Base-by-base conservation (phyloP, 2,113 vertebrate genomes). In the Corvus hawaiiensis region DNA sequence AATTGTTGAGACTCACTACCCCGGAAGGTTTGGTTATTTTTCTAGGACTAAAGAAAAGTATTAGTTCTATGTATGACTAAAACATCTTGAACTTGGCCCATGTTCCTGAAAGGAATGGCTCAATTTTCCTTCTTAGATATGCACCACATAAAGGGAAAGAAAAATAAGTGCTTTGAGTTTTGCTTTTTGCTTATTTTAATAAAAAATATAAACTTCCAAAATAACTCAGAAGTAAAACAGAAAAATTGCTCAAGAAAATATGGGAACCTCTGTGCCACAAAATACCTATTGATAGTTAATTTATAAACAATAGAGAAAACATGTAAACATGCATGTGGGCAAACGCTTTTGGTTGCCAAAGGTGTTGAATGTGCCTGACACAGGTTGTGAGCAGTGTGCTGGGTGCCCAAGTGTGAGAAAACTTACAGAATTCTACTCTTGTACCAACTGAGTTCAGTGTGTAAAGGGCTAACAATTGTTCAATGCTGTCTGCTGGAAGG, bases 281-380 rank as follows among this genome's bases (percentile, higher is more conserved):
- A 68, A 26, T 21, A 74, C 3, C 5, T 51, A 81, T 43, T 44
- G 52, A 39, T 48, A 64, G 8, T 13, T 89, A 35, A 44, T 8
- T 61, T 92, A 48, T 46, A 76, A 69, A 66, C 11, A 73, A 35
- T 56, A 23, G 75, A 72, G 43, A 73, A 82, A 90, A 43, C 5
- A 26, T 1, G 0, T 8, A 44, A 69, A 27, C 11, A 33, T 37
- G 6, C 7, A n/a, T 1, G 1, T 32, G 10, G 11, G 10, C 5
- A 41, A 76, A 56, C 2, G 20, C n/a, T 44, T 48, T 23, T 64
- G 27, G 32, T 44, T 73, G 15, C 17, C 7, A 9, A 37, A 79
- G 4, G 6, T 72, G 10, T 15, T 78, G 46, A 61, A 52, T 35
- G 37, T 30, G 14, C 16, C 33, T 56, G 16, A 49, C 13, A 24